These are phyloP conservation scores for Trachelus stipa DNA, from an alignment of 2,888 invertebrate species.

Conservation along the genomic window DNA sequence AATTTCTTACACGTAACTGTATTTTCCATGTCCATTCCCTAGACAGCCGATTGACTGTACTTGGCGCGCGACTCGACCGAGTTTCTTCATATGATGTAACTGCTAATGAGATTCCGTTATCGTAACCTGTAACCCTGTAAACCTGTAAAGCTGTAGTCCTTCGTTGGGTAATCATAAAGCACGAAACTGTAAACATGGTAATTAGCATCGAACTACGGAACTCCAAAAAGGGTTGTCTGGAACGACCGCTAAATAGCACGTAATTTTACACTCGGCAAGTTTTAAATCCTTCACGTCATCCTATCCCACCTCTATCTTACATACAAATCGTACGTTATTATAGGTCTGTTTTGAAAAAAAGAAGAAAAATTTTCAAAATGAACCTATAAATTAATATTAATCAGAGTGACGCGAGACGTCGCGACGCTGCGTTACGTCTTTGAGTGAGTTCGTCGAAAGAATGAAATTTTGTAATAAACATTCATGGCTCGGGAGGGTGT, in stretches of 20 bases:
- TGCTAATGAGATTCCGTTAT: neutral
- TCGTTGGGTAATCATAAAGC: neutral
- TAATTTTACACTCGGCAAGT: neutral
- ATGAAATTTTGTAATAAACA: no score
- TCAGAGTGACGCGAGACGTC: no score
- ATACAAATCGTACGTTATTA: neutral
- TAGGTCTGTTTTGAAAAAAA: no score
- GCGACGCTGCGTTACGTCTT: no score
- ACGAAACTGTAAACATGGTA: neutral
- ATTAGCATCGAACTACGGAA: neutral
- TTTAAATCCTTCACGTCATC: neutral
- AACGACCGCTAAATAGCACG: neutral
- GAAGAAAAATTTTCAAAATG: no score
- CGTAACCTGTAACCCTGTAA: neutral
- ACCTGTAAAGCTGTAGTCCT: neutral
- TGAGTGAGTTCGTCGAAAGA: no score
- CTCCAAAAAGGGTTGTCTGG: neutral
- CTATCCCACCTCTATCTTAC: neutral
- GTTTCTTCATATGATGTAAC: neutral
- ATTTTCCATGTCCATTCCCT: no score
- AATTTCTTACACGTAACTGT: no score
- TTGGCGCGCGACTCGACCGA: no score
- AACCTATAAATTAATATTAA: no score
- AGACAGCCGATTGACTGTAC: no score
- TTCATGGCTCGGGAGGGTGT: no score